Evolutionary conservation across 2,797 vertebrate species (phyloP), one percentile per base, ranked within the genome.

Genomic region (Danio kyathit): DNA sequence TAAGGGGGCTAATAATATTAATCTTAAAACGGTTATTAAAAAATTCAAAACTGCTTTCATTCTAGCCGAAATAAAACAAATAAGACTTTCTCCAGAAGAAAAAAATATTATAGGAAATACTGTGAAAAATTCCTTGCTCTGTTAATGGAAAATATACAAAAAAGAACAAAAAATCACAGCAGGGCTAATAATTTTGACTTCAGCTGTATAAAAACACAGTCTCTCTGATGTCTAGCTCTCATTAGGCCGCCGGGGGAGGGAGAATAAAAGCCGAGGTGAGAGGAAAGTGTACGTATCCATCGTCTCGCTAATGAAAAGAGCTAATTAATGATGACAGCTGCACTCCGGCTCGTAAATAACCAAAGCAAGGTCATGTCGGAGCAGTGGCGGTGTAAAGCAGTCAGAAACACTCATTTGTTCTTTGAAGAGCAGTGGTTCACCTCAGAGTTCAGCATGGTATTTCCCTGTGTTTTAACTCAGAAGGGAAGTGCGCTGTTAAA

Each of bases 251-350:
- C 44, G 41, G 72, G 65, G 71, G 69, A 69, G 52, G 46, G 76
- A 65, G 12, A 75, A 69, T 77, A 78, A 82, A 82, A 82, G 70
- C 65, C 19, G 79, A 82, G 80, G 83, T 78, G 59, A 79, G 54
- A 41, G 49, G 57, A 65, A 73, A 52, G 69, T 51, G 66, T 54
- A 54, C 10, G 49, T 75, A 76, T 85, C 73, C 77, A 74, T 73
- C 77, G 61, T 44, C 73, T 44, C 46, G 14, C 49, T 85, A 85
- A 85, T 85, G 76, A 85, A 76, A 56, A 14, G 16, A 40, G 72
- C 71, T 83, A 85, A 85, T 85, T 83, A 85, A 82, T 73, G 61
- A 63, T 83, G 81, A 83, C 81, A 77, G 81, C 67, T 74, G 52
- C 80, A 60, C 81, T 76, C 77, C 56, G 69, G 74, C 66, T 77